Evolutionary conservation across 2,888 invertebrate species (phyloP), one percentile per base, ranked within the genome.

Genomic region (Alloplasta piceator): DNA sequence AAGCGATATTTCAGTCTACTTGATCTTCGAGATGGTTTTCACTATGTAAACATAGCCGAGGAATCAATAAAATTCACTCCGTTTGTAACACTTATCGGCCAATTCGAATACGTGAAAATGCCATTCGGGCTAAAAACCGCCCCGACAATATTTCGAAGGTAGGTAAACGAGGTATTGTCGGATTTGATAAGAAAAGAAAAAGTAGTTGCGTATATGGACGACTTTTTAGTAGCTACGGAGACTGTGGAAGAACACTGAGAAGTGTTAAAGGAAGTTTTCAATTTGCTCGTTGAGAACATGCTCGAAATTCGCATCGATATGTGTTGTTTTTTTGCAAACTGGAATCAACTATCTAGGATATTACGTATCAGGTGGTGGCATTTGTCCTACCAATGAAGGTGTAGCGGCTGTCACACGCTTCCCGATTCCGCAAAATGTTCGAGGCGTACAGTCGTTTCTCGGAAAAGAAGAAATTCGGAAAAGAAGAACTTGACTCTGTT

Each of bases 401-500:
- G 48, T 87, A 0, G 77, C 73, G 7, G 80, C 82, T 14, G 78
- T 87, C 6, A 14, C 12, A n/a, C 63, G 84, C 6, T 89, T 81
- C 71, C 85, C 88, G 0, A 73, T 82, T 5, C 87, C 85, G 2
- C 74, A 61, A 46, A 82, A 75, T 39, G 38, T 63, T 9, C 81
- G 79, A n/a, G 82, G 85, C 39, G 75, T 86, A 6, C 85, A 84
- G 5, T 79, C 86, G 9, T 88, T 86, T 72, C 36, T 88, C 12
- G 87, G 85, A 1, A 5, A 81, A 77, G 38, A 76, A 79, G 41
- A 36, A 14, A 7, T 82, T 84, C 16, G 80, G 78, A 3, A 41
- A 6, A 0, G 63, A 61, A 12, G 78, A 83, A 12, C 50, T 39
- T 7, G 36, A 56, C 14, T 63, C 83, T 14, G 80, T 84, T 43